phyloP scores from a whole-genome alignment of 1,140 invertebrate species.

The Drepana arcuata region DNA sequence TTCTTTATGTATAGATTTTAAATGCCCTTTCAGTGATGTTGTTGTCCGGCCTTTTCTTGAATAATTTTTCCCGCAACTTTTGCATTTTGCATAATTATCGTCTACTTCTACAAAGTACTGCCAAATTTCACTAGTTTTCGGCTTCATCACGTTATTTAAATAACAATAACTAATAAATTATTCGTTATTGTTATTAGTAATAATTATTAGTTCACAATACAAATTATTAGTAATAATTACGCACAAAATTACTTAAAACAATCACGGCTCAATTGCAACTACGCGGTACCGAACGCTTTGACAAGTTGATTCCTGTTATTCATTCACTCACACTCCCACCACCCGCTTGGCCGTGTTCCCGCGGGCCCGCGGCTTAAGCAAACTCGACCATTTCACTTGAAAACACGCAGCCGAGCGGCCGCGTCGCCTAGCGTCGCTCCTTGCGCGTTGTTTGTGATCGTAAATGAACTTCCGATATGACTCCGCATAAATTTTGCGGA shows the following conservation, averaged over 20 bases:
- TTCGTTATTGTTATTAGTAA: too few species aligned
- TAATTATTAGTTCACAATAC: too few species aligned
- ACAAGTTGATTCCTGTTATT: background rate
- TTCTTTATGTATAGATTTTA: constrained; percentile 12
- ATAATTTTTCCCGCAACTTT: constrained; percentile 11
- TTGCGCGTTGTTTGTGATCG: background rate
- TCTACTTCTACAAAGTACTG: constrained; percentile 9
- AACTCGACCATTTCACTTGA: too few species aligned
- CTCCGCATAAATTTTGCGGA: background rate
- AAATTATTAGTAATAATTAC: too few species aligned
- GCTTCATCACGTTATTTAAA: constrained; percentile 5
- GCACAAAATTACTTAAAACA: background rate
- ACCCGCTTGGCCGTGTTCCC: background rate
- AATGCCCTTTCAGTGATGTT: constrained; percentile 10
- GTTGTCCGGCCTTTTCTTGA: constrained; percentile 14
- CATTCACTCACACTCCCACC: too few species aligned
- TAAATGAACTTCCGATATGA: background rate
- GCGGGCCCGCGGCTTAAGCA: too few species aligned
- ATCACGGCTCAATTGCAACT: background rate
- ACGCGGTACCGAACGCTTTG: background rate
- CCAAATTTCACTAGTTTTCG: constrained; percentile 12
- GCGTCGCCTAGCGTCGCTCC: background rate
- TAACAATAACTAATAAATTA: background rate
- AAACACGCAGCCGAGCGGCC: too few species aligned
- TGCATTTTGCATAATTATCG: constrained; percentile 12